Evolutionary conservation across 2,888 invertebrate species (phyloP).

Genomic region (Philereme transversata): DNA sequence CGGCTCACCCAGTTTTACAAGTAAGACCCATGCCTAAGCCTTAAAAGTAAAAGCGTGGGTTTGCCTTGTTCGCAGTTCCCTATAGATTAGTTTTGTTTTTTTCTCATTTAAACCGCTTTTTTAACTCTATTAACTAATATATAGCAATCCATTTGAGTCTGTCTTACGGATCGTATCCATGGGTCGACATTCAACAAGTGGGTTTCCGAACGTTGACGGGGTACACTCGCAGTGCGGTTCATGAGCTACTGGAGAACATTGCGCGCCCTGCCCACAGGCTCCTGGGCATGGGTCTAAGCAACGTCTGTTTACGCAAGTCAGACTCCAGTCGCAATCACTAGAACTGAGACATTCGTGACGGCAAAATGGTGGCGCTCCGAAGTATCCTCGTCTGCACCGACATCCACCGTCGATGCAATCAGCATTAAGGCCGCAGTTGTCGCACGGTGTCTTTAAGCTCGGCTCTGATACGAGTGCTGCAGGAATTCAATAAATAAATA

Average conservation of each 20-base stretch:
- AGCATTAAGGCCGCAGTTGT: constrained; percentile 90
- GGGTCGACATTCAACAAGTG: constrained; percentile 87
- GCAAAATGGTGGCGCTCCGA: constrained; percentile 90
- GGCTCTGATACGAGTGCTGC: constrained; percentile 55
- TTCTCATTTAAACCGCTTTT: constrained; percentile 8
- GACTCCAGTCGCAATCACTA: constrained; percentile 87
- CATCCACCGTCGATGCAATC: constrained; percentile 88
- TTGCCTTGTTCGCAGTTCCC: constrained; percentile 46
- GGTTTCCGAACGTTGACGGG: constrained; percentile 88
- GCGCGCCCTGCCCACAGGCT: constrained; percentile 89
- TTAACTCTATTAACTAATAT: constrained; percentile 14
- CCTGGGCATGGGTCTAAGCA: constrained; percentile 90
- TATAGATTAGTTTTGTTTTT: constrained; percentile 11
- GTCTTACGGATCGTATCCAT: constrained; percentile 79
- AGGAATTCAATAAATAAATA: constrained; percentile 8
- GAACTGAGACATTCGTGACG: constrained; percentile 89
- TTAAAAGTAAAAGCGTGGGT: constrained; percentile 74
- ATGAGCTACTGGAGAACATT: constrained; percentile 88
- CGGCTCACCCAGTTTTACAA: constrained; percentile 69
- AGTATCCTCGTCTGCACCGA: constrained; percentile 86
- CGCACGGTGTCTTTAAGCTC: constrained; percentile 82
- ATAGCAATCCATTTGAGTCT: constrained; percentile 71
- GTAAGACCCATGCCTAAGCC: constrained; percentile 83
- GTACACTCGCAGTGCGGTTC: constrained; percentile 88
- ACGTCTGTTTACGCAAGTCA: constrained; percentile 88